Percentiles rank a stretch among this genome's conserved stretches.
Evolutionary conservation across 2,113 vertebrate genomes (phyloP).

Genomic region (Xiphophorus hellerii): DNA sequence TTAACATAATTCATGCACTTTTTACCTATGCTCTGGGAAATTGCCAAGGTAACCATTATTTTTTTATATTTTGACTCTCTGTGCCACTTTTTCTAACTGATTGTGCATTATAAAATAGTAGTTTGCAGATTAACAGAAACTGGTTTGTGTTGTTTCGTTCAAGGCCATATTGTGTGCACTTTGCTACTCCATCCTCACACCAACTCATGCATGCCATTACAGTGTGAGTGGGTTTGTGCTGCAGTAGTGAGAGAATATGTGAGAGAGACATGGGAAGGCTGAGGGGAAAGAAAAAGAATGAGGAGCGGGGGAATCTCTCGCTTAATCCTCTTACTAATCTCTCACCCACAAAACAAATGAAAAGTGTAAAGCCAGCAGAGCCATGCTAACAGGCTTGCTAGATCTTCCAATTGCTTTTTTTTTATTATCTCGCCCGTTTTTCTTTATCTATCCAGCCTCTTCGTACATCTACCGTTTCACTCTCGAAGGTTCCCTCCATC

Average conservation of each 20-base stretch:
- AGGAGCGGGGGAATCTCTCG: constrained; percentile 66
- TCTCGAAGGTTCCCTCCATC: constrained; percentile 48
- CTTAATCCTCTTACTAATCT: constrained; percentile 79
- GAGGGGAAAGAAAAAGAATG: constrained; percentile 50
- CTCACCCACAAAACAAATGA: constrained; percentile 77
- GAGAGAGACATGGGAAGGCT: constrained; percentile 31
- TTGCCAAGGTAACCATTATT: background rate
- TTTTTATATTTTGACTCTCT: background rate
- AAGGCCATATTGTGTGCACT: background rate
- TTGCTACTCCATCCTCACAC: background rate
- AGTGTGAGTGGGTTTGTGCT: constrained; percentile 4
- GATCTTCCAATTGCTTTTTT: constrained; percentile 64
- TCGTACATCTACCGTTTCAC: constrained; percentile 50
- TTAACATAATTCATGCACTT: background rate
- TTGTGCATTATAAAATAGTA: background rate
- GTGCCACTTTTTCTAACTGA: background rate
- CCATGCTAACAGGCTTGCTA: constrained; percentile 66
- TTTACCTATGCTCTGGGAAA: background rate
- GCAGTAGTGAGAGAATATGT: constrained; percentile 28
- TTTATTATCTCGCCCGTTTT: constrained; percentile 22
- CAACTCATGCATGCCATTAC: background rate
- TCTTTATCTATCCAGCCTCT: constrained; percentile 44
- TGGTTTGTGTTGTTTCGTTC: background rate
- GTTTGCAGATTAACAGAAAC: constrained; percentile 6
- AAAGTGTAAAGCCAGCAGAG: constrained; percentile 77